Evolutionary conservation across 2,113 vertebrate species (phyloP).

Genomic region (Patagioenas fasciata): DNA sequence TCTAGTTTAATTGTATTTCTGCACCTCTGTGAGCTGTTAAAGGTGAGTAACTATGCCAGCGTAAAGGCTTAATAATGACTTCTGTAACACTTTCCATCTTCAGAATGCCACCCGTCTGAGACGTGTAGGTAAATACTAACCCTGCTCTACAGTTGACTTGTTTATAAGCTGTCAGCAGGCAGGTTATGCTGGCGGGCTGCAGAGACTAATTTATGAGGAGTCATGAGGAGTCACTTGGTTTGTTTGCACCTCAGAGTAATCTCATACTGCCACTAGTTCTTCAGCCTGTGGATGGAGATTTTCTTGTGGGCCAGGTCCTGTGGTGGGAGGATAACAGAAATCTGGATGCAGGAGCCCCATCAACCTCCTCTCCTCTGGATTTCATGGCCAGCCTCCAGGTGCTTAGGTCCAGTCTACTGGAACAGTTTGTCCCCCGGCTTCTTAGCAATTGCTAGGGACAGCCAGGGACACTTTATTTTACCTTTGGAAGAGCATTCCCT

Average conservation of each 20-base stretch:
- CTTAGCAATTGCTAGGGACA: background rate
- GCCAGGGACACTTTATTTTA: background rate
- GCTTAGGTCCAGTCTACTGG: background rate
- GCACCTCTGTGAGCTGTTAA: background rate
- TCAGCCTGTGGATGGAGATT: background rate
- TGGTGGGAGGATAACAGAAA: fast-evolving
- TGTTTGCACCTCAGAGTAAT: background rate
- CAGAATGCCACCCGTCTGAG: background rate
- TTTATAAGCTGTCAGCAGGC: background rate
- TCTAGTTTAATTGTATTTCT: constrained; percentile 25
- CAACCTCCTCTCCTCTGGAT: background rate
- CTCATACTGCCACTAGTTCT: background rate
- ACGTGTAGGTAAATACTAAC: background rate
- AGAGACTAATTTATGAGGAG: constrained; percentile 2
- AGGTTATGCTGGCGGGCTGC: background rate
- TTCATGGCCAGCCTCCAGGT: background rate
- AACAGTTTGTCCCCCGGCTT: background rate
- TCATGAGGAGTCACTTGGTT: background rate
- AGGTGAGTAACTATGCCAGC: background rate
- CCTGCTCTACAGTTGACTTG: background rate
- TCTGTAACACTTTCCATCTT: background rate
- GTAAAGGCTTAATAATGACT: background rate
- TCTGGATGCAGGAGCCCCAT: background rate
- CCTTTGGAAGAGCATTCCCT: background rate
- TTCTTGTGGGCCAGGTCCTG: background rate